Evolutionary conservation across 2,113 vertebrate genomes (phyloP), one percentile per base, ranked within the genome.

Genomic region (Daphoenositta chrysoptera): DNA sequence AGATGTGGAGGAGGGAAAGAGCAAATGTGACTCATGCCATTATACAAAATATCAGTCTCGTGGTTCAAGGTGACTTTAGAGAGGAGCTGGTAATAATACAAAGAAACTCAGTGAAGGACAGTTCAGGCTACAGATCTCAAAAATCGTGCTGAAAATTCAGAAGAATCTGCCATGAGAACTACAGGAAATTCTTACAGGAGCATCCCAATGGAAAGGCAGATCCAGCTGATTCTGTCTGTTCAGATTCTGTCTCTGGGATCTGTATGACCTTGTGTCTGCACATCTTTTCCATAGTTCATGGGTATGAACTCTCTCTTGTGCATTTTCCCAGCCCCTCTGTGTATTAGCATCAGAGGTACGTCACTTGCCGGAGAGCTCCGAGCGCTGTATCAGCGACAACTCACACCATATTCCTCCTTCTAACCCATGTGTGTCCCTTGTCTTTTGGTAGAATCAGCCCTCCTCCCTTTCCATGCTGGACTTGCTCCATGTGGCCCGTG

Each of bases 401-500:
- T 64, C 53, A 8, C 35, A 37, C 27, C 7, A 1, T 7, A 7
- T 45, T 77, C 42, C 72, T 87, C n/a, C 51, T 84, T 71, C 89
- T 91, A 88, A 89, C 18, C 26, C 17, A 3, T 1, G 0, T 70
- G 57, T 83, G 33, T 65, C 47, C 21, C 77, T 81, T 95, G 24
- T 97, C 35, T 97, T 66, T 94, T 71, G 75, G 40, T 94, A 99
- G 99, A 99, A 98, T 60, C 99, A 99, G 77, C 98, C 98, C 4
- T 99, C 99, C 91, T 99, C 99, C 75, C 98, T 99, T 72, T 98
- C 96, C 87, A 99, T 99, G 99, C 97, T 99, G 97, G 99, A 99
- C 93, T 98, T 99, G 80, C 98, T 99, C 40, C 99, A 99, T 0
- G 98, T 99, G 90, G 99, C 99, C 92, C 98, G 98, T 97, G 99